Percentiles rank a stretch among this genome's conserved stretches.
phyloP scores from a whole-genome alignment of 2,888 invertebrate species.

The Spisula subtruncata region DNA sequence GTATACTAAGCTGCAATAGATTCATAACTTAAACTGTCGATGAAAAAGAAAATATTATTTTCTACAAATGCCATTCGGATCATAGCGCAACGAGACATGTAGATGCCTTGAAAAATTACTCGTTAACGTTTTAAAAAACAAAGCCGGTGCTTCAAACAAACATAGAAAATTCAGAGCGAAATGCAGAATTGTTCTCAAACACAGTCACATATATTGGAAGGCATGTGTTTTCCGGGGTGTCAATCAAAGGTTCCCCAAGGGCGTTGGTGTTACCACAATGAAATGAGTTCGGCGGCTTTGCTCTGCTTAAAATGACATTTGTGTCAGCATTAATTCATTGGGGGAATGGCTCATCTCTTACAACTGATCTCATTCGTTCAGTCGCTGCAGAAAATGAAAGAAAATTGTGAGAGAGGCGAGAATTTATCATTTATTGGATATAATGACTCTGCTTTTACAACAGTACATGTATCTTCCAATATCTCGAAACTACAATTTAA shows the following conservation, averaged over 20 bases:
- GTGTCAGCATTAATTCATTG: neutral
- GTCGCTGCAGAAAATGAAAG: neutral
- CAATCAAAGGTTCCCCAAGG: constrained; percentile 11
- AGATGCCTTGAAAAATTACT: too few species aligned
- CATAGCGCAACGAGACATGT: too few species aligned
- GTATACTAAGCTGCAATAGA: too few species aligned
- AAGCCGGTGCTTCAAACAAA: too few species aligned
- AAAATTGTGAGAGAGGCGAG: neutral
- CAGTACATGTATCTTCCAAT: neutral
- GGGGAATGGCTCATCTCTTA: neutral
- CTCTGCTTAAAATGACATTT: neutral
- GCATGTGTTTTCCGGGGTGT: neutral
- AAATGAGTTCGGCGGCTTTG: constrained; percentile 7
- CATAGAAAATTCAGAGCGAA: too few species aligned
- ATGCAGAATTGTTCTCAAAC: too few species aligned
- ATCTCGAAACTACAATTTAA: neutral
- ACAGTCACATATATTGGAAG: too few species aligned
- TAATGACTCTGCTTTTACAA: neutral
- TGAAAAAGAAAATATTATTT: too few species aligned
- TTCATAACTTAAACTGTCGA: too few species aligned
- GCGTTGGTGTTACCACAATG: neutral
- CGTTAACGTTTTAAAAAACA: too few species aligned
- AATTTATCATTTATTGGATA: neutral
- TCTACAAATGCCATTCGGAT: too few species aligned
- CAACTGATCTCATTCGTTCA: neutral